Percentiles rank a stretch among this genome's conserved stretches.
These are phyloP conservation scores for Cephus rjabovi DNA, from an alignment of 2,888 invertebrate genomes.

Conservation along the genomic window DNA sequence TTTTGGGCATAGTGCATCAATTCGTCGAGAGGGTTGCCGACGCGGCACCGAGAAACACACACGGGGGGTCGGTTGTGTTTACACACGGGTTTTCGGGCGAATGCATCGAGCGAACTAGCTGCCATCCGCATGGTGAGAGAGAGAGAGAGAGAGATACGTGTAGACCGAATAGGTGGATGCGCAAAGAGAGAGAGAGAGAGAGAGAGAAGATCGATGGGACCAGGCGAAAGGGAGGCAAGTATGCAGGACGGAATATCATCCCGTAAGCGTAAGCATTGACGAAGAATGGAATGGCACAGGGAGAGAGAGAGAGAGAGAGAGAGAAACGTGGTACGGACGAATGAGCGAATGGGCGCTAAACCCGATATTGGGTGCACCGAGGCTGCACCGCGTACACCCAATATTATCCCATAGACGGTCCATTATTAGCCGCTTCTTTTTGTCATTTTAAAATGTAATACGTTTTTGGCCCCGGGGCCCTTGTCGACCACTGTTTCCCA, in stretches of 20 bases:
- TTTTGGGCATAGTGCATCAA: conserved; percentile 29
- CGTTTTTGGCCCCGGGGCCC: conserved; percentile 50
- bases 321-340: no score
- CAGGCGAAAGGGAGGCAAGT: background rate
- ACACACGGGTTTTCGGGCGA: conserved; percentile 59
- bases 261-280: conserved; percentile 4
- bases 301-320: no score
- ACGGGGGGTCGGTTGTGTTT: conserved; percentile 45
- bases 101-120: conserved; percentile 38
- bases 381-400: conserved; percentile 19
- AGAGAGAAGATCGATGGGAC: background rate
- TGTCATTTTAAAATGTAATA: conserved; percentile 64
- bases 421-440: conserved; percentile 60
- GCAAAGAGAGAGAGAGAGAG: conserved; percentile 1
- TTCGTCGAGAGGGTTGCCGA: conserved; percentile 17
- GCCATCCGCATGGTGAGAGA: background rate
- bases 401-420: conserved; percentile 53
- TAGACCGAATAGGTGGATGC: background rate
- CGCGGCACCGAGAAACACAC: background rate
- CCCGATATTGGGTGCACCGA: conserved; percentile 45
- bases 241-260: conserved; percentile 19
- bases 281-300: background rate
- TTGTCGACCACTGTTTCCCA: conserved; percentile 48
- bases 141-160: background rate
- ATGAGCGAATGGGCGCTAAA: conserved; percentile 18